Evolutionary conservation across 2,888 invertebrate genomes (phyloP).

Genomic region (Agonum fuliginosum): DNA sequence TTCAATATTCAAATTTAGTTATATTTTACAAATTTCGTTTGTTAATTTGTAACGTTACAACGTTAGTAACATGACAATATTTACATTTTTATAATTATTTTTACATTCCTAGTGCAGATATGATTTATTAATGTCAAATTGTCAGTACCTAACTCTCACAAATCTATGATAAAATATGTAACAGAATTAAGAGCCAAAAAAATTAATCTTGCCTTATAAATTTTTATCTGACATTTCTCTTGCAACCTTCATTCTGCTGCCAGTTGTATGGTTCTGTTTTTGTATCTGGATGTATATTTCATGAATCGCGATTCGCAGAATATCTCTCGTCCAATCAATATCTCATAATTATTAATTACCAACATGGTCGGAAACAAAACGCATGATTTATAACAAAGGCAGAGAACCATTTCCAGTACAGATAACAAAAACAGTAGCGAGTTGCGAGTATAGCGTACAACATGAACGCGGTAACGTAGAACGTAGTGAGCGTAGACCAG

Average conservation of each 20-base stretch:
- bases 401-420: constrained; percentile 2
- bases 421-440: constrained; percentile 31
- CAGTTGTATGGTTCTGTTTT: not conserved
- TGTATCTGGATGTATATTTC: not conserved
- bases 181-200: constrained; percentile 1
- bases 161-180: not conserved
- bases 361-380: constrained; percentile 33
- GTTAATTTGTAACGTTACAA: no score
- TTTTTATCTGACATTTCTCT: not conserved
- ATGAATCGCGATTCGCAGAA: constrained; percentile 1
- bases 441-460: not conserved
- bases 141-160: no score
- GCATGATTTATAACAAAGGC: constrained; percentile 42
- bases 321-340: constrained; percentile 35
- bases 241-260: not conserved
- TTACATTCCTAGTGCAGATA: no score
- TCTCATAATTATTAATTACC: constrained; percentile 45
- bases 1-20: no score
- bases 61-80: no score
- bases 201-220: not conserved
- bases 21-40: no score
- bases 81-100: no score
- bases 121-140: no score
- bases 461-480: constrained; percentile 8
- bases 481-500: constrained; percentile 11